These are phyloP conservation scores for Neostethus bicornis DNA, from an alignment of 2,797 vertebrate genomes.

Conservation along the genomic window DNA sequence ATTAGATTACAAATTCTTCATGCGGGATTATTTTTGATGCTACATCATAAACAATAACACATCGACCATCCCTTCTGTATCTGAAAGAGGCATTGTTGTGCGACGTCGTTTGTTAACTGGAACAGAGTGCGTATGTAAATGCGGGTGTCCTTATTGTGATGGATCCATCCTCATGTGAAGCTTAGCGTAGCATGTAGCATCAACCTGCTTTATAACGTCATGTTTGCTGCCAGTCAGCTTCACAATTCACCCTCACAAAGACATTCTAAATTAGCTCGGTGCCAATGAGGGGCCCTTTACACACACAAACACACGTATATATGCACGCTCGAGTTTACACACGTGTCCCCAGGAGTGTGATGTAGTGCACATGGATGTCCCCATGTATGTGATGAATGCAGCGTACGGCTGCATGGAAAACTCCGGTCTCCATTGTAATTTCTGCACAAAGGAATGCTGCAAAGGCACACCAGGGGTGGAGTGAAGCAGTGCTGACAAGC, in stretches of 20 bases:
- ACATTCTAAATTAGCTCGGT: conserved; percentile 57
- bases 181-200: conserved; percentile 6
- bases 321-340: conserved; percentile 15
- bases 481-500: conserved; percentile 68
- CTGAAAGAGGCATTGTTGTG: too few species aligned
- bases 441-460: conserved; percentile 65
- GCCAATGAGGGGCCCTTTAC: conserved; percentile 46
- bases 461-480: conserved; percentile 64
- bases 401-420: conserved; percentile 58
- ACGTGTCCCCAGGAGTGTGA: conserved; percentile 63
- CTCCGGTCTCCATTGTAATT: conserved; percentile 67
- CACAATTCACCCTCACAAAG: conserved; percentile 34
- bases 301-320: conserved; percentile 32
- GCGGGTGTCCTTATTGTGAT: neutral
- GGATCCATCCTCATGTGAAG: conserved; percentile 3
- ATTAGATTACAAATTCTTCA: too few species aligned
- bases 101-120: neutral
- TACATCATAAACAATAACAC: neutral
- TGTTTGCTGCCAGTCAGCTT: conserved; percentile 28
- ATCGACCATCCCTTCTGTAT: neutral
- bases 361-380: conserved; percentile 52
- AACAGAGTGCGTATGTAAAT: neutral
- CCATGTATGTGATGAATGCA: conserved; percentile 64
- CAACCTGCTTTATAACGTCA: conserved; percentile 15
- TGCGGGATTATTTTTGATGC: too few species aligned